Percentiles rank a stretch among this genome's conserved stretches.
Conservation (phyloP, 2,113 vertebrate species). For the Psilopsiagon aymara region DNA sequence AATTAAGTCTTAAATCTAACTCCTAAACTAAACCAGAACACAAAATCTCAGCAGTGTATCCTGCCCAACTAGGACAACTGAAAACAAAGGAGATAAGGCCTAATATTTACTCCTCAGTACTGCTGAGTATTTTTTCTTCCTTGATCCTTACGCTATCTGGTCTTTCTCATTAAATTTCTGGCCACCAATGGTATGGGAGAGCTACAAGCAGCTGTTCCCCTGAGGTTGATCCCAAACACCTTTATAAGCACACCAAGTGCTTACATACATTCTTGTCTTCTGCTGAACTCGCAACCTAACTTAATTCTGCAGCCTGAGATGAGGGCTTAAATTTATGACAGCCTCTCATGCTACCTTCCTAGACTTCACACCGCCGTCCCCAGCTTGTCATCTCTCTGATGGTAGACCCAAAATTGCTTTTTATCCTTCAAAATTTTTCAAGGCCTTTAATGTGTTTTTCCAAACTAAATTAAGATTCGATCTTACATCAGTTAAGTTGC, state of each 20-base stretch:
- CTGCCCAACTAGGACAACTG: not conserved
- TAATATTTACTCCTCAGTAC: not conserved
- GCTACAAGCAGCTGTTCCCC: not conserved
- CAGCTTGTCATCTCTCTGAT: not conserved
- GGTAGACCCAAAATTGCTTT: not conserved
- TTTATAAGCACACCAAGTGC: not conserved
- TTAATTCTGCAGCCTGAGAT: not conserved
- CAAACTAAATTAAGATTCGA: not conserved
- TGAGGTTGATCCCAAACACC: not conserved
- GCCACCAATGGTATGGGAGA: not conserved
- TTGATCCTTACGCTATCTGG: not conserved
- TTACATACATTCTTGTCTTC: not conserved
- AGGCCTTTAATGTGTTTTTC: not conserved
- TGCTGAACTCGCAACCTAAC: not conserved
- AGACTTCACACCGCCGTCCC: fast-evolving
- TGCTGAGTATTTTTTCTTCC: not conserved
- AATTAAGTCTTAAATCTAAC: not conserved
- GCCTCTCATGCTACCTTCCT: not conserved
- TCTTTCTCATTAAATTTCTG: not conserved
- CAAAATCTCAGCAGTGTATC: not conserved
- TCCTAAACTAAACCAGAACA: not conserved
- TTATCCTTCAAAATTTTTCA: not conserved
- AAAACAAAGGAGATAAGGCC: not conserved
- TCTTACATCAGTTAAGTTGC: not conserved
- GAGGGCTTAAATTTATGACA: not conserved